Evolutionary conservation across 2,888 invertebrate species (phyloP), one percentile per base, ranked within the genome.

Genomic region (Leptopilina syphax): DNA sequence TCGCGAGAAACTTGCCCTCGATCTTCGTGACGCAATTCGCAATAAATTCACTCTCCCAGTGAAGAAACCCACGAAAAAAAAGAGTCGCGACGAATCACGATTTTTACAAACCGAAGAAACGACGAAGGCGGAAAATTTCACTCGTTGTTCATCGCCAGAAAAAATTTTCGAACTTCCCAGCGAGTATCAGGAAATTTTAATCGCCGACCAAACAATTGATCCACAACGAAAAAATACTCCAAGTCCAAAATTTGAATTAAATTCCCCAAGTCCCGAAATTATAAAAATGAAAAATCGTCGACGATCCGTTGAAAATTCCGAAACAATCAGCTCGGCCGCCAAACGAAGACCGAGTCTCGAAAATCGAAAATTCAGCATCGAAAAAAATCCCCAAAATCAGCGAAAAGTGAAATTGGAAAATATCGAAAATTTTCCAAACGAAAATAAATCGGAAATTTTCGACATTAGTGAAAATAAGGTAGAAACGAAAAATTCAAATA

Each of bases 121-220:
- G 12, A 54, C 10, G 12, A 12, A 57, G 12, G 4, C 57, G 12
- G 63, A 63, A 24, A 24, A 24, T 24, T 24, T 63, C 0, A 67
- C 63, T 8, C 24, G 60, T 12, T 70, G 65, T 44, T 57, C 77
- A 10, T 78, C 79, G 1, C 66, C 73, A 7, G 73, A 73, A 13
- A 73, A 73, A 34, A 27, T 73, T 10, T 73, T 79, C 5, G 80
- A 83, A 27, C 63, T 73, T 9, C 80, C 81, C 24, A 68, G 57
- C 12, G 81, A 80, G 6, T 57, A 80, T 47, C 87, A 84, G 34
- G 85, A 86, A 80, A 83, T 87, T 79, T 81, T 79, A 5, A 82
- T 85, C 70, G 63, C 84, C 34, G 84, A 85, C 79, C 86, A 83
- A 67, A 76, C 79, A 24, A 77, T 81, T 8, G 82, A 85, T 63